phyloP scores from a whole-genome alignment of 2,797 vertebrate species.

The Amniataba percoides region DNA sequence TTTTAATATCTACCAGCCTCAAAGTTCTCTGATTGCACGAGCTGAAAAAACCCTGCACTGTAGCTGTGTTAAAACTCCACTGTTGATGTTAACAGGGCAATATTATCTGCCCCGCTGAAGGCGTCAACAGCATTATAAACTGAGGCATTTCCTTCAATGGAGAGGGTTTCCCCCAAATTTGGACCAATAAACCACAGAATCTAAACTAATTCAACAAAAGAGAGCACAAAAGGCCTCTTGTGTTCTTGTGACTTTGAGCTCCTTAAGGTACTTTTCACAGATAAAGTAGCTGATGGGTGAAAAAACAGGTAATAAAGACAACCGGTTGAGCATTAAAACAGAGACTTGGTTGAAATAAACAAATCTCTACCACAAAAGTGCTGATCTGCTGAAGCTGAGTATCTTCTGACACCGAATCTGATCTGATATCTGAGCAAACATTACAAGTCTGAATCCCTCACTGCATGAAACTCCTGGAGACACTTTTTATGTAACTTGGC shows the following conservation, averaged over 20 bases:
- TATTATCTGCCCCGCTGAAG: conserved; percentile 51
- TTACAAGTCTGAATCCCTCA: neutral
- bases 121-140: conserved; percentile 64
- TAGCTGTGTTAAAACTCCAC: conserved; percentile 42
- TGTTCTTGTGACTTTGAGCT: conserved; percentile 6
- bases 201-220: conserved; percentile 42
- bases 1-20: conserved; percentile 68
- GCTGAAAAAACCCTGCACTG: conserved; percentile 40
- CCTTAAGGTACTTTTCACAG: conserved; percentile 1
- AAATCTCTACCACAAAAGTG: neutral
- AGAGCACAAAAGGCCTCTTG: neutral
- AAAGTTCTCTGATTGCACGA: conserved; percentile 54
- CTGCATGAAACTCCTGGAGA: neutral
- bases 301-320: neutral
- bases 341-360: neutral
- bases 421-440: neutral
- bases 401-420: neutral
- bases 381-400: neutral
- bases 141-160: conserved; percentile 69
- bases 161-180: conserved; percentile 55
- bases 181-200: conserved; percentile 51
- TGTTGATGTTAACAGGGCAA: conserved; percentile 60
- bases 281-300: neutral
- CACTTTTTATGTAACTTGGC: neutral
- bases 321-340: neutral